These are phyloP conservation scores for Okapia johnstoni DNA, from an alignment of 2,113 vertebrate genomes.

Conservation along the genomic window DNA sequence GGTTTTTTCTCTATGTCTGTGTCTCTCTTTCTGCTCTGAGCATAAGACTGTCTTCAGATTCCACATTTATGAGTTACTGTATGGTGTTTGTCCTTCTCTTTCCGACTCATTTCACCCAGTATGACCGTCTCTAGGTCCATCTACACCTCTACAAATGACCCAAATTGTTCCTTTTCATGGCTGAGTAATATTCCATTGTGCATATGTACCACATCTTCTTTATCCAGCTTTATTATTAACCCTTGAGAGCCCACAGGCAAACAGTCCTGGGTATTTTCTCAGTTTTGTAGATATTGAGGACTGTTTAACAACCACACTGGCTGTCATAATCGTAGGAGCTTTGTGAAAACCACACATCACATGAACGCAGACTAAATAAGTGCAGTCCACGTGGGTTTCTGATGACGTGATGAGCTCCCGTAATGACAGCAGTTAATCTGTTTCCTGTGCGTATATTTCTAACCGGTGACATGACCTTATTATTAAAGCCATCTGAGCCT, in stretches of 20 bases:
- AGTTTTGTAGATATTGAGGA: background rate
- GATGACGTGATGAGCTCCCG: rapidly evolving
- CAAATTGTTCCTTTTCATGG: background rate
- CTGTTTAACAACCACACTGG: rapidly evolving
- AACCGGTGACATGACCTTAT: background rate
- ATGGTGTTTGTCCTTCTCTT: rapidly evolving
- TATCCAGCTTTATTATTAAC: background rate
- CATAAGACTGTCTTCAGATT: background rate
- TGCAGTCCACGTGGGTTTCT: background rate
- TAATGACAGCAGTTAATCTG: no score
- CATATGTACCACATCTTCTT: rapidly evolving
- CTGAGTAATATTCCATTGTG: background rate
- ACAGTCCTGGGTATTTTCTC: background rate
- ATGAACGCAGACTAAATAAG: rapidly evolving
- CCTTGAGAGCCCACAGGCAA: rapidly evolving
- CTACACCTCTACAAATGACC: background rate
- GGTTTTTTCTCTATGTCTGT: background rate
- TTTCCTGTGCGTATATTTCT: background rate
- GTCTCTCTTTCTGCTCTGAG: background rate
- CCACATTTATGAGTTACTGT: rapidly evolving
- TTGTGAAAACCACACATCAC: rapidly evolving
- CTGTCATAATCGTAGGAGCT: rapidly evolving
- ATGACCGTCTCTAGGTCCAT: rapidly evolving
- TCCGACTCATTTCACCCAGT: background rate
- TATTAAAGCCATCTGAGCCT: background rate